Evolutionary conservation across 1,140 invertebrate genomes (phyloP).

Genomic region (Heliconius congener): DNA sequence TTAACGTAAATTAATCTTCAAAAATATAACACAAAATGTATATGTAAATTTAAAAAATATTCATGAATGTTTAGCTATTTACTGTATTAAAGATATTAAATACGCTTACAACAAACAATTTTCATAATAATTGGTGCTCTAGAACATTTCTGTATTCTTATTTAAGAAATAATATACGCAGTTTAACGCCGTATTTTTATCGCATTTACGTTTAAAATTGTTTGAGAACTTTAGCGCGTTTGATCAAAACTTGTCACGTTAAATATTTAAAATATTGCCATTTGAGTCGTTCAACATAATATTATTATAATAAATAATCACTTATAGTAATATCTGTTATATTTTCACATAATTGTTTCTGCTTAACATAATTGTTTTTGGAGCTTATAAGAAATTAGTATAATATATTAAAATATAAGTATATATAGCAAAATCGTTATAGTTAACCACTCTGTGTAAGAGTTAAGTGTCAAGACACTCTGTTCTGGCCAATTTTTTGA

Average conservation of each 20-base stretch:
- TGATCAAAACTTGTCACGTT: not conserved
- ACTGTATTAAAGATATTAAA: not conserved
- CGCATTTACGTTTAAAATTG: not conserved
- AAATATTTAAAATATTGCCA: not conserved
- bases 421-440: too few relatives aligned
- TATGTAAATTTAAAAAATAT: not conserved
- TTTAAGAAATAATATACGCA: not conserved
- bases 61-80: not conserved
- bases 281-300: not conserved
- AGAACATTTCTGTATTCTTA: not conserved
- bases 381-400: too few relatives aligned
- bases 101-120: not conserved
- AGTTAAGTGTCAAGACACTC: not conserved
- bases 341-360: not conserved
- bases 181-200: not conserved
- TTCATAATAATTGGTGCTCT: not conserved
- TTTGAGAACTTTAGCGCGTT: not conserved
- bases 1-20: too few relatives aligned
- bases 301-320: not conserved
- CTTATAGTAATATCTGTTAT: constrained; percentile 1
- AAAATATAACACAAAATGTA: not conserved
- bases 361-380: not conserved
- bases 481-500: too few relatives aligned
- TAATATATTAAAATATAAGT: too few relatives aligned
- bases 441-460: too few relatives aligned